Evolutionary conservation across 1,140 invertebrate species (phyloP), one percentile per base, ranked within the genome.

Genomic region (Pogonomyrmex barbatus): DNA sequence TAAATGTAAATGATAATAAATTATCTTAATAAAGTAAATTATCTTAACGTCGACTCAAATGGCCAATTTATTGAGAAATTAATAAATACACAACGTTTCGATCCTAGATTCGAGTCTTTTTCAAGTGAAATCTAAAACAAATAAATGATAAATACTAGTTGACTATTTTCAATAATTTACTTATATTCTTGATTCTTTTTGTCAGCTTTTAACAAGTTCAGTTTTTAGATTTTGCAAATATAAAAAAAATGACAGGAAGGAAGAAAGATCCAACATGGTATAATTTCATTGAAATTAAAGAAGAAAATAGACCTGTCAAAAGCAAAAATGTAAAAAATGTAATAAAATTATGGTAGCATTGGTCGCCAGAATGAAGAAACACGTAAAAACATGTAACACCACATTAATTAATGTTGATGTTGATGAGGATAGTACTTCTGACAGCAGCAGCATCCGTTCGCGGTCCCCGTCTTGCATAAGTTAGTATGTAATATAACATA

Each of bases 311-410:
- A 73, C 39, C 9, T 39, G 10, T 12, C 33, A n/a, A 73, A 56
- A 73, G 70, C 70, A n/a, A 73, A 73, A 5, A 39, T 73, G 50
- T 73, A 73, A 52, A 54, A 73, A 56, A 73, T 73, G 50, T 5
- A 2, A 73, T 73, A 24, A 0, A 56, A 56, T 56, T 73, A 42
- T 73, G 50, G 70, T 39, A 56, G 50, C 14, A 73, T 73, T 73
- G 17, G 50, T 73, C 4, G 50, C 50, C 39, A 73, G 50, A 73
- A 56, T 73, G 10, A 73, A 5, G 39, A n/a, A 2, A 56, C 50
- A 73, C 12, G 9, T 39, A 4, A 73, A 56, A 4, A 39, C 54
- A 3, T 73, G 70, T 73, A 73, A 54, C 30, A 52, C 30, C 2
- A 71, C 68, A 70, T n/a, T 73, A 73, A n/a, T n/a, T n/a, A n/a